Evolutionary conservation across 2,113 vertebrate species (phyloP).

Genomic region (Ammospiza nelsoni): DNA sequence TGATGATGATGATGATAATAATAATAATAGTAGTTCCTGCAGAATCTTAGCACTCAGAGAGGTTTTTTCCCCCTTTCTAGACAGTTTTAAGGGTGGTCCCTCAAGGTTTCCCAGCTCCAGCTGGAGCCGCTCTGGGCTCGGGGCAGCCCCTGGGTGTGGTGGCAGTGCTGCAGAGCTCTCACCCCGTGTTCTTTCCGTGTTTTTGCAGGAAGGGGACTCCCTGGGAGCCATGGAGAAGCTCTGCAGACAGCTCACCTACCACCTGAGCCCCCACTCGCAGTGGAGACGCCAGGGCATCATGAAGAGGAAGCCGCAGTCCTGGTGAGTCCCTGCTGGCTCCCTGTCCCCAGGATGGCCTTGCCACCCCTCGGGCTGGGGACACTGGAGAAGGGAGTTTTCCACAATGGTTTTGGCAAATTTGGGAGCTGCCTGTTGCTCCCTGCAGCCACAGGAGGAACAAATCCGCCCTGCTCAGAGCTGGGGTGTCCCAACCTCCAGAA

Average conservation of each 20-base stretch:
- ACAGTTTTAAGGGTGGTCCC: not conserved
- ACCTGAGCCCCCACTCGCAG: conserved; percentile 96
- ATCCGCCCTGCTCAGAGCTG: not conserved
- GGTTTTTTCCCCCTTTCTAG: not conserved
- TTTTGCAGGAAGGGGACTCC: conserved; percentile 87
- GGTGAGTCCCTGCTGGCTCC: conserved; percentile 78
- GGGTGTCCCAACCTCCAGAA: not conserved
- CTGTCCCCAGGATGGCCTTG: not conserved
- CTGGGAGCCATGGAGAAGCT: conserved; percentile 95
- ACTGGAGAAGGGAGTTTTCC: not conserved
- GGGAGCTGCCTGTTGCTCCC: not conserved
- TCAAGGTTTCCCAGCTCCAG: not conserved
- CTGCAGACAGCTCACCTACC: conserved; percentile 96
- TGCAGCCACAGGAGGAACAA: not conserved
- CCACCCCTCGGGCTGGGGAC: not conserved
- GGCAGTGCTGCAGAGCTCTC: not conserved
- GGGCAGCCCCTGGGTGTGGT: fast-evolving
- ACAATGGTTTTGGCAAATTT: fast-evolving
- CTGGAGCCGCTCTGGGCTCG: fast-evolving
- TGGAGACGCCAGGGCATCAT: conserved; percentile 91
- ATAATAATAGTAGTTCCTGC: not conserved
- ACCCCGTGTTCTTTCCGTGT: not conserved
- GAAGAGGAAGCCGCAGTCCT: conserved; percentile 95
- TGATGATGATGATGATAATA: too few species aligned
- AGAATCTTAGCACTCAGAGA: not conserved